Evolutionary conservation across 2,113 vertebrate genomes (phyloP).

Genomic region (Hipposideros armiger): DNA sequence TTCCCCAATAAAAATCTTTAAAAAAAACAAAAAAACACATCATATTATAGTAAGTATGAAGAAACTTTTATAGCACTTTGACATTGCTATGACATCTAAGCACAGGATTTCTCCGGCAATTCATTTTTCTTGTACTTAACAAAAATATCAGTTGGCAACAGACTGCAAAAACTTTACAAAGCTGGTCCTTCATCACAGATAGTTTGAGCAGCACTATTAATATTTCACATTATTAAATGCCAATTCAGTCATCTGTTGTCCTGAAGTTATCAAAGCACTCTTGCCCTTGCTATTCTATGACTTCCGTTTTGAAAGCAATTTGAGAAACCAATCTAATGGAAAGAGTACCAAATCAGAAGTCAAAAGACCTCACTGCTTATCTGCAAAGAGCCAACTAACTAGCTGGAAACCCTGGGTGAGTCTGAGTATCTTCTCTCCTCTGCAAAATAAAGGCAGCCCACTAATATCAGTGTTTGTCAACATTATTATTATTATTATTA

Average conservation of each 20-base stretch:
- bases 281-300: neutral
- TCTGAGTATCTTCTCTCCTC: neutral
- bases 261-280: neutral
- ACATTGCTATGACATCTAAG: neutral
- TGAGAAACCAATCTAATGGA: neutral
- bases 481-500: neutral
- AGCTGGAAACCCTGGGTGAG: neutral
- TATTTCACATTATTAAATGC: neutral
- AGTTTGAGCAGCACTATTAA: neutral
- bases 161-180: neutral
- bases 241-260: neutral
- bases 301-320: neutral
- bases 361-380: neutral
- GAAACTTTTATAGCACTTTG: neutral
- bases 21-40: no score
- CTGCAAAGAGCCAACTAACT: neutral
- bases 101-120: neutral
- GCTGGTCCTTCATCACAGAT: neutral
- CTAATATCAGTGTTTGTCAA: neutral
- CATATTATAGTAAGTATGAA: no score
- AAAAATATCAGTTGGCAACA: neutral
- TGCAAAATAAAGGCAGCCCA: neutral
- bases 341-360: neutral
- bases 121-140: constrained; percentile 13
- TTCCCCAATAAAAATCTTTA: no score